Base-by-base conservation (phyloP, 2,888 invertebrate species). In the Dinocampus coccinellae region DNA sequence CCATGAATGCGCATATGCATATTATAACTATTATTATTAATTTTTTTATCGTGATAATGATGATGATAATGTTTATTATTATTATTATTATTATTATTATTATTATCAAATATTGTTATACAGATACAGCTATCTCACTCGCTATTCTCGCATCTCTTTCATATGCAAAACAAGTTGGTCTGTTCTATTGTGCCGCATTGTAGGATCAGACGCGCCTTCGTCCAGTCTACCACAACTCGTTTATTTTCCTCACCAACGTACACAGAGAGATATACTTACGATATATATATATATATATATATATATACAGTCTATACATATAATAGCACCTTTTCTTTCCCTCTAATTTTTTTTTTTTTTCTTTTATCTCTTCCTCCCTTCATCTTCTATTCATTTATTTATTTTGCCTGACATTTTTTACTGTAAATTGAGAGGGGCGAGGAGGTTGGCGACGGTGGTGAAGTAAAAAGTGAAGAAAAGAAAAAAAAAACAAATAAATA, bases 151-250 rank as follows among this genome's bases (percentile, higher is more conserved):
- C 69, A 69, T 76, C 80, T 84, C 84, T 86, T 86, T 86, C 86
- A 85, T 86, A 86, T 86, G 86, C 85, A 86, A 86, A 83, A 83
- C 80, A 80, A 83, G 75, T 75, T 79, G 79, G 78, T 79, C 78
- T 77, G 79, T 77, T 81, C 83, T 80, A 84, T 85, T 84, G 84
- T 85, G 81, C 80, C 76, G 81, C 84, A 83, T 83, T 84, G 83
- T 83, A 77, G 82, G 80, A 82, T 82, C 83, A 78, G 80, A 76
- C 69, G 76, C 80, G 79, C 81, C 74, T 74, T 73, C 80, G 83
- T 83, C 84, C 83, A 82, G 83, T 84, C 81, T 81, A 81, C 81
- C 81, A 80, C 81, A 81, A 81, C 81, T 82, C 84, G 84, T 82
- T 82, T 84, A 84, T 84, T 84, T 80, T 80, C 80, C 72, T 77